These are phyloP conservation scores for Diadumene lineata DNA, from an alignment of 92 coral and sea anemone genomes.

Conservation along the genomic window DNA sequence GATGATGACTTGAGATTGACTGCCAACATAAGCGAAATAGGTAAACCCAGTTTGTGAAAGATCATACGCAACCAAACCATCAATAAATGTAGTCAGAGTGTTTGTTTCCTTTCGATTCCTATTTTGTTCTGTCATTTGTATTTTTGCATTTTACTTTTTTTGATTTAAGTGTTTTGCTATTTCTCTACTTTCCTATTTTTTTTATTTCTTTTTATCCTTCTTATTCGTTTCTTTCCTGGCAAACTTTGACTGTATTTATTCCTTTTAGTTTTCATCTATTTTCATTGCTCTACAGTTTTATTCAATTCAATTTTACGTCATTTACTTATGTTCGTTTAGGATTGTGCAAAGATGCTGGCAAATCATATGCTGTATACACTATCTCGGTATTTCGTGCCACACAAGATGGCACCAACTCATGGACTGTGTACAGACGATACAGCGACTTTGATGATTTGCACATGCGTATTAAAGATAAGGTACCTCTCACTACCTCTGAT, in stretches of 20 bases:
- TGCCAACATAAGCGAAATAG: constrained; percentile 74
- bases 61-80: no score
- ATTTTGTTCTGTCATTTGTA: neutral
- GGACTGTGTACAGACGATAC: constrained; percentile 93
- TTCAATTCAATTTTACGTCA: no score
- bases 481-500: no score
- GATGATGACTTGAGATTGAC: constrained; percentile 90
- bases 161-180: neutral
- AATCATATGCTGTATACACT: constrained; percentile 78
- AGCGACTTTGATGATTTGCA: constrained; percentile 98
- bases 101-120: neutral
- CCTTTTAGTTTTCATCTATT: neutral
- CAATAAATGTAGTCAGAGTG: neutral
- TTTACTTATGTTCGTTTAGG: no score
- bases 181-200: neutral
- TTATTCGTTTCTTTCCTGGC: neutral
- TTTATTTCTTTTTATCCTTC: neutral
- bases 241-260: neutral
- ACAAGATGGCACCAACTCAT: constrained; percentile 82
- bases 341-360: constrained; percentile 82
- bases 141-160: neutral
- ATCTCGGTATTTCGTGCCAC: constrained; percentile 87
- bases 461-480: constrained; percentile 91
- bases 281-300: neutral
- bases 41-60: no score